Evolutionary conservation across 2,888 invertebrate species (phyloP), one percentile per base, ranked within the genome.

Genomic region (Hecatera dysodea): DNA sequence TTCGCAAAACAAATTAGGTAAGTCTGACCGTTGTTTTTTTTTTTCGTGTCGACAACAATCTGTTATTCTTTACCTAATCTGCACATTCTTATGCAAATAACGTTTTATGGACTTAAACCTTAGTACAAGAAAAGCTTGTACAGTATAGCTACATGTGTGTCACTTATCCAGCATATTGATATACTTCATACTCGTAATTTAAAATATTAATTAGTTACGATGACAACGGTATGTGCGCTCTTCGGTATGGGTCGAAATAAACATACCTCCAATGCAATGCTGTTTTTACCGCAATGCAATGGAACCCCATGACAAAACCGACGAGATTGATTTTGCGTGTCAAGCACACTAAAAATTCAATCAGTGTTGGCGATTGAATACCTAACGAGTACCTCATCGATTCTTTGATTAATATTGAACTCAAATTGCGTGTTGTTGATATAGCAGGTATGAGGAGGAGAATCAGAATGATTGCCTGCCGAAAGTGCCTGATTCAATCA

Each of bases 321-420:
- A 22, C 46, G 9, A 6, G 2, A 24, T 50, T 24, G 50, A 50
- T 24, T 27, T 39, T 42, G 8, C 42, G 19, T 27, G 17, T 24
- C 9, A 39, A 27, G 52, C 27, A 19, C 27, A 44, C 27, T 17
- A 42, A 44, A 42, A 42, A 59, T 44, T 44, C 24, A 27, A 42
- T 42, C 55, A 22, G 24, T 3, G 48, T 29, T 15, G 24, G 15
- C n/a, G 33, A 62, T 36, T 62, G 33, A 36, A 61, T 48, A 39
- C 5, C 39, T 39, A 62, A 50, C 36, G 50, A 62, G 48, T 24
- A 22, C 11, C 24, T 50, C 62, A n/a, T 12, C 29, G 50, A 50
- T 8, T 24, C 22, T n/a, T 17, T 36, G 29, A 61, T 61, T 61
- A 48, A 61, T 48, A 46, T n/a, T n/a, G 46, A 33, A 61, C 27